These are phyloP conservation scores for Falco novaeseelandiae DNA, from an alignment of 2,797 vertebrate genomes.

Conservation along the genomic window DNA sequence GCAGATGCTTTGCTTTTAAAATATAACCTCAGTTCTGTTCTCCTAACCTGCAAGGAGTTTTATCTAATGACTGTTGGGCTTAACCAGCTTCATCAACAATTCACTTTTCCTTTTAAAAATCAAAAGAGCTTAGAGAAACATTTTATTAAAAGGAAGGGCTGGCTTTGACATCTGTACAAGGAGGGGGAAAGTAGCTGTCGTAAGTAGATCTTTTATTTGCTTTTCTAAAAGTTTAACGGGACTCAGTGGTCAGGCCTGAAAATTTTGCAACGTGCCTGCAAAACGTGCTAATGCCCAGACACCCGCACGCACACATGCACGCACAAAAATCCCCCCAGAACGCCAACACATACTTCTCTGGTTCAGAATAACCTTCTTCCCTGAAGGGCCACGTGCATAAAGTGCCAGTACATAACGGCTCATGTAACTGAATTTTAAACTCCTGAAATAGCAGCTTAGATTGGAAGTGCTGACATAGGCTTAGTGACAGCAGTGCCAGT, in stretches of 20 bases:
- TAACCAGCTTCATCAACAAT: not conserved
- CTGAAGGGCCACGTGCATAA: conserved; percentile 42
- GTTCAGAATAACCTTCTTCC: conserved; percentile 49
- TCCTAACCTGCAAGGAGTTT: not conserved
- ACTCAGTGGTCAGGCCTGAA: not conserved
- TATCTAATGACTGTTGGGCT: not conserved
- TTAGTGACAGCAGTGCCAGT: conserved; percentile 3
- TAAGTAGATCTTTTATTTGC: not conserved
- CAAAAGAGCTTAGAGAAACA: not conserved
- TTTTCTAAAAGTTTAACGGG: not conserved
- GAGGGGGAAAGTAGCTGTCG: not conserved
- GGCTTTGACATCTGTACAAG: not conserved
- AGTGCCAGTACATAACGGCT: conserved; percentile 48
- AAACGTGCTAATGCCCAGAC: not conserved
- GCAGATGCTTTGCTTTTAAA: not conserved
- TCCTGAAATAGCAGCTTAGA: conserved; percentile 72
- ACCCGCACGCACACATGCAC: not conserved
- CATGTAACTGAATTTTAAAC: conserved; percentile 69
- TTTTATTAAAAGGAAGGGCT: not conserved
- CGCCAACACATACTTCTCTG: not conserved
- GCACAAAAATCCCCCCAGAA: not conserved
- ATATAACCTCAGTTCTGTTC: not conserved
- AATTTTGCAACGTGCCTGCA: not conserved
- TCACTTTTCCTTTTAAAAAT: not conserved
- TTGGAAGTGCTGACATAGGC: conserved; percentile 65